These are phyloP conservation scores for Belgica antarctica DNA, from an alignment of 2,888 invertebrate genomes.

Conservation along the genomic window DNA sequence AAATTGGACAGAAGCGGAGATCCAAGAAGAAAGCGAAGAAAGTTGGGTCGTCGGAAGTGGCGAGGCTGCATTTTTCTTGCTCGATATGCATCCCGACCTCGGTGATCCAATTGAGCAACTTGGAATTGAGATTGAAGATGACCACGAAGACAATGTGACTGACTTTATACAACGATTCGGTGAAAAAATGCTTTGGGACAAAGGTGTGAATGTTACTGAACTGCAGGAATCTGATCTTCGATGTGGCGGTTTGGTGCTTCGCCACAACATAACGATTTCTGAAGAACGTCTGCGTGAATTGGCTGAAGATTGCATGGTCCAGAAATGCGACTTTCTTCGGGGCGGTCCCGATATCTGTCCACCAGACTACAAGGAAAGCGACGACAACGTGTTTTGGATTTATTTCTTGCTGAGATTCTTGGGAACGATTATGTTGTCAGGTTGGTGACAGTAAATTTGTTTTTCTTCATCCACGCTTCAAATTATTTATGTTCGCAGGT, in stretches of 20 bases:
- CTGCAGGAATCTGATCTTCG: conserved; percentile 71
- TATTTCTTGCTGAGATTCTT: conserved; percentile 77
- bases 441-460: too few relatives aligned
- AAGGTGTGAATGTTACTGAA: conserved; percentile 71
- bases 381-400: conserved; percentile 75
- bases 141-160: conserved; percentile 69
- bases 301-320: conserved; percentile 71
- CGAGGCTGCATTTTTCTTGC: conserved; percentile 61
- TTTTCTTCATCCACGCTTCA: too few relatives aligned
- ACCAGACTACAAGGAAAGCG: conserved; percentile 74
- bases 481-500: conserved; percentile 78
- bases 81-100: conserved; percentile 72
- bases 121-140: conserved; percentile 72
- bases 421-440: conserved; percentile 75
- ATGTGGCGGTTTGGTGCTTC: conserved; percentile 70
- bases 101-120: conserved; percentile 73
- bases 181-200: conserved; percentile 62
- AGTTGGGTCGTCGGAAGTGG: conserved; percentile 53
- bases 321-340: conserved; percentile 71
- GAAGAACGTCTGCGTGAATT: conserved; percentile 61
- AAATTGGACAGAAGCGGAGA: conserved; percentile 49
- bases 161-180: conserved; percentile 72
- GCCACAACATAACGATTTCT: conserved; percentile 63
- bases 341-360: conserved; percentile 77
- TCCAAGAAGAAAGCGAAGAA: conserved; percentile 57